Evolutionary conservation across 2,888 invertebrate species (phyloP), one percentile per base, ranked within the genome.

Genomic region (Microchrysa polita): DNA sequence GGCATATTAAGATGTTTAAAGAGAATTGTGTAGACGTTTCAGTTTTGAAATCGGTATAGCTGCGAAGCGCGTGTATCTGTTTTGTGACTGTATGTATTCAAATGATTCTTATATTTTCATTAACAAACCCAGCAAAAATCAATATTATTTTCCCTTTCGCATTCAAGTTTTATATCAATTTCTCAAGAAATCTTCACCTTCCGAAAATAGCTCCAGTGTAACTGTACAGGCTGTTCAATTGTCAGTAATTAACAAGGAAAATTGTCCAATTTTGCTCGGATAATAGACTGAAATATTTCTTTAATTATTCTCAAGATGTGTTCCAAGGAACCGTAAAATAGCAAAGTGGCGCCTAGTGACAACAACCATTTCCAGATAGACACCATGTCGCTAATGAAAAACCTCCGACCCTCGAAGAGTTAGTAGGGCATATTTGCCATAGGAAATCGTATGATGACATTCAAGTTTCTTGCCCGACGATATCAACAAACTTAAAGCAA

Each of bases 191-290:
- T 12, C 48, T n/a, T n/a, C n/a, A n/a, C 48, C 12, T 48, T 48
- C 27, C 27, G 2, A 7, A 7, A 48, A 4, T 10, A 48, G 12
- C 48, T 5, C 4, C 48, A 48, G 27, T 34, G 27, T 10, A n/a
- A n/a, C 12, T n/a, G 16, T 48, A n/a, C 48, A 48, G 48, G 12
- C 16, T 5, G 34, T 14, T 27, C 34, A 27, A 27, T 1, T n/a
- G 23, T 5, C 10, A 60, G 34, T 5, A 60, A 60, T 60, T 60
- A 60, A 60, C 60, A 60, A 23, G 60, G 14, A 23, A 27, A 60
- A 60, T n/a, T 20, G 34, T 60, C 34, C 60, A 60, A 60, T 60
- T 60, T 60, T 12, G 20, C 60, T n/a, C 23, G 14, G 60, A 60
- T 1, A 27, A 18, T 16, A 1, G 20, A 14, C 16, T 10, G 12